Evolutionary conservation across 1,140 invertebrate genomes (phyloP), one percentile per base, ranked within the genome.

Genomic region (Calycopis cecrops): DNA sequence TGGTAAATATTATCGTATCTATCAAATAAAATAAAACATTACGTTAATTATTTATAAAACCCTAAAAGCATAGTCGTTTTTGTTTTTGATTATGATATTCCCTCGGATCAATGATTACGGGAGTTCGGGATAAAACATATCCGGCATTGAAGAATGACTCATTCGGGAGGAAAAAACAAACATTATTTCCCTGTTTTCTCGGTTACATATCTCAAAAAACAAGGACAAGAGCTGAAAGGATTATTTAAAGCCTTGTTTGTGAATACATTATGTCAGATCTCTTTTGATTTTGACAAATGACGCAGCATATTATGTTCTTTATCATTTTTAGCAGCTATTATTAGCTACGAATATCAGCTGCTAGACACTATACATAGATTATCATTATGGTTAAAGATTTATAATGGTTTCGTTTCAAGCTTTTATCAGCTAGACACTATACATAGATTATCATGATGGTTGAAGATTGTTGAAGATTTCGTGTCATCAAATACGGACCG

Each of bases 21-120:
- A 28, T 28, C 21, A 6, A 4, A 40, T 44, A 9, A 44, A 18
- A 44, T 28, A 14, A 18, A 44, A 16, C 40, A 16, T 1, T 6
- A 16, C 12, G 6, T 16, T 44, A 17, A 16, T 16, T 16, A 9
- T 44, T 9, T 44, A 44, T 17, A 12, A 4, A 16, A 17, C 14
- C 12, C 40, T 16, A 44, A 44, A 44, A 18, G 17, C 12, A 18
- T 12, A 2, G 38, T 40, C 40, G 40, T 16, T 44, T 16, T 44
- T 44, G 40, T 44, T 16, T 44, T 44, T 44, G 40, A 44, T 44
- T 44, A 44, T n/a, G n/a, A 44, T 44, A 44, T 16, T 16, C 16
- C 9, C 17, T 18, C 40, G 40, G 9, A 17, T 44, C 40, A 44
- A 44, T 44, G 40, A 44, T 44, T 44, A 44, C 40, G 14, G 40